A percentile compares a stretch with the other conserved stretches of the same genome.
phyloP scores from a whole-genome alignment of 2,797 vertebrate genomes.

The Cyprinodon diabolis region DNA sequence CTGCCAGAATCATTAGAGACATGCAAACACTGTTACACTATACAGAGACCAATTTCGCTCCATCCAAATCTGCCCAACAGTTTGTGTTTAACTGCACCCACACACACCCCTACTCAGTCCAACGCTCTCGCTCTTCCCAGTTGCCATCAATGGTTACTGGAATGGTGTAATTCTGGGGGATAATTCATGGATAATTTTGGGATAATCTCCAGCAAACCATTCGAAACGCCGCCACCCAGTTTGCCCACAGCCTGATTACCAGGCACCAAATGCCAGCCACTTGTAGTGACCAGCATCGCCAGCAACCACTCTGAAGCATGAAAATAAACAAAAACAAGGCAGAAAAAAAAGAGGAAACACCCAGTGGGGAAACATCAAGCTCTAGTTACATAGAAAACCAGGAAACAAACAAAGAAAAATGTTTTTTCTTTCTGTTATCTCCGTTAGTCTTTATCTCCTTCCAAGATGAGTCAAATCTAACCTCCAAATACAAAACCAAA shows the following conservation, averaged over 20 bases:
- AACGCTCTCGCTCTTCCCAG: constrained; percentile 62
- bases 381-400: constrained; percentile 31
- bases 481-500: background rate
- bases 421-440: background rate
- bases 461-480: background rate
- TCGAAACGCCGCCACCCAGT: constrained; percentile 78
- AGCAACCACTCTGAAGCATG: constrained; percentile 72
- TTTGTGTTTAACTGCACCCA: background rate
- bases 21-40: constrained; percentile 41
- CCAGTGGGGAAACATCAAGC: constrained; percentile 51
- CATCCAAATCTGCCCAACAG: constrained; percentile 61
- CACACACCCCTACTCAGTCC: constrained; percentile 40
- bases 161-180: constrained; percentile 77
- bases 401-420: constrained; percentile 22
- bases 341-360: constrained; percentile 31
- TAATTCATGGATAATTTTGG: constrained; percentile 82
- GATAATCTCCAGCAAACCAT: constrained; percentile 81
- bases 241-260: constrained; percentile 80
- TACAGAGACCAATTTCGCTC: constrained; percentile 54
- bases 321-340: constrained; percentile 71
- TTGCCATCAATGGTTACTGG: constrained; percentile 72
- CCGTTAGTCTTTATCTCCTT: background rate
- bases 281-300: constrained; percentile 77
- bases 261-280: constrained; percentile 75
- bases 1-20: constrained; percentile 71